Conservation (phyloP, 2,113 vertebrate species). For the Crotalus horridus region DNA sequence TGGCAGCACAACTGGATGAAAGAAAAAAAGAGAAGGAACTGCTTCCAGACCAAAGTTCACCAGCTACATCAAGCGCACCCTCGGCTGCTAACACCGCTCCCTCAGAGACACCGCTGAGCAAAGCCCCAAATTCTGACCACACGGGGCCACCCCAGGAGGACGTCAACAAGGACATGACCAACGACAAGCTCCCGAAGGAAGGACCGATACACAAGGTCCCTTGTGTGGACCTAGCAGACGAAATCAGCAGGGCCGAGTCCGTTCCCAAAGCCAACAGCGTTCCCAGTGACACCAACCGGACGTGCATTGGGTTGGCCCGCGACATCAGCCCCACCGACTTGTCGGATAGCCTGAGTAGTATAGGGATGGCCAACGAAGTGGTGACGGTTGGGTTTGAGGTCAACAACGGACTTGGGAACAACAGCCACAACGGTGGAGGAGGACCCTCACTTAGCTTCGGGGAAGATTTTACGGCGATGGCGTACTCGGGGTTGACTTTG, state of each 20-base stretch:
- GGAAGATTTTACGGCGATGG: slow-evolving; percentile 20
- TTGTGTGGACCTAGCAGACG: neutral
- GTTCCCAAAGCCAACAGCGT: neutral
- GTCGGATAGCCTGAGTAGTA: neutral
- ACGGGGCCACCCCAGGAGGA: neutral
- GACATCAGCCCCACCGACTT: neutral
- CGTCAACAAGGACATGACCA: neutral
- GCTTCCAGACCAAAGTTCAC: slow-evolving; percentile 49
- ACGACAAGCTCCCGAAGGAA: neutral
- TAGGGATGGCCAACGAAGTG: neutral
- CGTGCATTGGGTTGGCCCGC: neutral
- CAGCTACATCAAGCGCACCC: slow-evolving; percentile 21
- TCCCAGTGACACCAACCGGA: neutral
- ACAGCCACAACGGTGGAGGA: neutral
- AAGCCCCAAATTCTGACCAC: neutral
- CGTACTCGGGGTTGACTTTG: slow-evolving; percentile 50
- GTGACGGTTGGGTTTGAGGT: neutral
- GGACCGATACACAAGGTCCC: neutral
- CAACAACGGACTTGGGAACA: neutral
- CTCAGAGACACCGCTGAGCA: neutral
- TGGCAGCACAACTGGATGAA: neutral
- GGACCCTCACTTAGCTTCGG: neutral
- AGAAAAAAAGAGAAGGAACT: slow-evolving; percentile 4
- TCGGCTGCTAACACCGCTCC: neutral
- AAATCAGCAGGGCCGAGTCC: neutral